Base-by-base conservation (phyloP, 2,888 invertebrate species). In the Amaurobius ferox region DNA sequence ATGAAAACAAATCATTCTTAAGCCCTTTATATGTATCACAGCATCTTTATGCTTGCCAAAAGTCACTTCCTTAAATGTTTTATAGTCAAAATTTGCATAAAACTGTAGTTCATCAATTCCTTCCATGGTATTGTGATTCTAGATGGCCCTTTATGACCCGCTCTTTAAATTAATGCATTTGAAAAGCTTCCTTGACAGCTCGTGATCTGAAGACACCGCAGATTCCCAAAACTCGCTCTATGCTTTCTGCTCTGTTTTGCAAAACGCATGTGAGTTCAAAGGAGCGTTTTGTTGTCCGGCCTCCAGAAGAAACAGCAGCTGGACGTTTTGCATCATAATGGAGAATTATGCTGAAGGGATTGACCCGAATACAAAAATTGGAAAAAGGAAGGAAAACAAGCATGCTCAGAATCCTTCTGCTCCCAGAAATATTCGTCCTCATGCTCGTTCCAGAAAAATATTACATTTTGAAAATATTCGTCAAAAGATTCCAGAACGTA, bases 301-400 rank as follows among this genome's bases (percentile, higher is more conserved):
- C 6, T 1, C 19, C 2, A 2, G 16, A 44, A 44, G 16, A 23
- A 55, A 2, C 23, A 23, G 55, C 5, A n/a, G 55, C 9, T 55
- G 55, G 55, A 23, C 55, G 55, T 55, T 55, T 55, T 55, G 55
- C 55, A 55, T 55, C 55, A 55, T 55, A 55, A 55, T 55, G 55
- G 55, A 3, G 3, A 55, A 55, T 23, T 23, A 55, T 55, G 16
- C 16, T 16, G 16, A 44, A 44, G 44, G 44, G 44, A 16, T 44
- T 44, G 55, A 55, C 55, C 55, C 55, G 55, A 55, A 55, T 23
- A 35, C 2, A 2, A 55, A 55, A 19, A 23, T 1, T 19, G 55
- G 23, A 55, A 23, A 55, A 23, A 55, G 16, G 16, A 55, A 55
- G 7, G 13, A 44, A 16, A 44, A 44, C 2, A 16, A 2, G 44